These are phyloP conservation scores for Sakesphorus luctuosus DNA, from an alignment of 2,113 vertebrate species.

Conservation along the genomic window DNA sequence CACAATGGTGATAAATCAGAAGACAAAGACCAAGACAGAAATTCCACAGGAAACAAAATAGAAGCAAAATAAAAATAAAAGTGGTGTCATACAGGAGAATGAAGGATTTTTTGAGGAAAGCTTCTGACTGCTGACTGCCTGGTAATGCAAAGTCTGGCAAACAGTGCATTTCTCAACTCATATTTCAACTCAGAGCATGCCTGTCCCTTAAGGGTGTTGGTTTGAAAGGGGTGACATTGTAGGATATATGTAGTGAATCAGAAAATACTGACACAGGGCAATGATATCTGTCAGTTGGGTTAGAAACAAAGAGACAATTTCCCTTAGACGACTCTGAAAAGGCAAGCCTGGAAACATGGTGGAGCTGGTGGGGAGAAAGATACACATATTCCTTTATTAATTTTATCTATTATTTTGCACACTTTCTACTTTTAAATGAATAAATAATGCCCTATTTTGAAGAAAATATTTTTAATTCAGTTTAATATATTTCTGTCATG, in stretches of 20 bases:
- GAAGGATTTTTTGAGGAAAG: not conserved
- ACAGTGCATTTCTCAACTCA: not conserved
- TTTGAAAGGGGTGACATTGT: not conserved
- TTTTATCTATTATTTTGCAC: not conserved
- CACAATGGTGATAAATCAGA: not conserved
- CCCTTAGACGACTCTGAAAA: not conserved
- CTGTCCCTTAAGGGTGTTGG: not conserved
- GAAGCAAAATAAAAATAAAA: not conserved
- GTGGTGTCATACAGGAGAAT: not conserved
- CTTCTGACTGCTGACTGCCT: not conserved
- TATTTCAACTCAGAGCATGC: not conserved
- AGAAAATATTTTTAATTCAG: not conserved
- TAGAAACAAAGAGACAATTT: not conserved
- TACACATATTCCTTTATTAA: fast-evolving
- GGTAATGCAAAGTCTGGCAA: not conserved
- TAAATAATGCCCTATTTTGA: not conserved
- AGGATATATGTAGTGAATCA: not conserved
- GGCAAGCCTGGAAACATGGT: not conserved
- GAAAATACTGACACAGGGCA: not conserved
- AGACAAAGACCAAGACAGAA: not conserved
- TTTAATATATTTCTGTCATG: not conserved
- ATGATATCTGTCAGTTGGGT: not conserved
- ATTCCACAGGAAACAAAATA: not conserved
- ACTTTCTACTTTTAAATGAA: not conserved
- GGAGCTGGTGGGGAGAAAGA: not conserved